phyloP scores from a whole-genome alignment of 2,888 invertebrate genomes.

The Lasioglossum morio region DNA sequence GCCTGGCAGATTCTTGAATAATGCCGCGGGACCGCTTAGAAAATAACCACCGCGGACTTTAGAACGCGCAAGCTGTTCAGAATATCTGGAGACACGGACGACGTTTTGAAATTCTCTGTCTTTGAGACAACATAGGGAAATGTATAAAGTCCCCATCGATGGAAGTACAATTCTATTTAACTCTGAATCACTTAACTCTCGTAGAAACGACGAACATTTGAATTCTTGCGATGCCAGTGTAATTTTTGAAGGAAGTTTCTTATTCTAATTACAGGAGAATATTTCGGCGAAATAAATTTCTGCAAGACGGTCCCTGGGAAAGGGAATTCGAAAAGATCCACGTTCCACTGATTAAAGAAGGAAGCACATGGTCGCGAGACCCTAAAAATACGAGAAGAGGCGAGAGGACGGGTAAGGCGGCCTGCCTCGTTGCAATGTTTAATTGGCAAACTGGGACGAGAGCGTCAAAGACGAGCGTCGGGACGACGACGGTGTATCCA shows the following conservation, averaged over 20 bases:
- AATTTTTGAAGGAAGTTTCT: not conserved
- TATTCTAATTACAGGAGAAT: not conserved
- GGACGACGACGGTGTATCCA: conserved; percentile 32
- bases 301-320: not conserved
- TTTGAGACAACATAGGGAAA: not conserved
- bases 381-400: conserved; percentile 3
- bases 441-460: conserved; percentile 65
- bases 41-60: not conserved
- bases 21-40: not conserved
- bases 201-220: not conserved
- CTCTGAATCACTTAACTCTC: not conserved
- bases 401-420: not conserved
- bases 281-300: not conserved
- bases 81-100: not conserved
- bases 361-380: not conserved
- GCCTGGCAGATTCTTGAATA: not conserved
- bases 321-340: not conserved
- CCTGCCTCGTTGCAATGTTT: conserved; percentile 38
- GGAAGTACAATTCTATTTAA: not conserved
- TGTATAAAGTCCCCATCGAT: not conserved
- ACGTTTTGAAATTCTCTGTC: too few species aligned
- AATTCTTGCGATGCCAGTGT: not conserved
- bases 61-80: not conserved
- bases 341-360: conserved; percentile 8
- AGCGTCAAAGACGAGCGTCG: conserved; percentile 54